Percentiles rank a stretch among this genome's conserved stretches.
Evolutionary conservation across 2,113 vertebrate genomes (phyloP).

Genomic region (Hyperopisus bebe): DNA sequence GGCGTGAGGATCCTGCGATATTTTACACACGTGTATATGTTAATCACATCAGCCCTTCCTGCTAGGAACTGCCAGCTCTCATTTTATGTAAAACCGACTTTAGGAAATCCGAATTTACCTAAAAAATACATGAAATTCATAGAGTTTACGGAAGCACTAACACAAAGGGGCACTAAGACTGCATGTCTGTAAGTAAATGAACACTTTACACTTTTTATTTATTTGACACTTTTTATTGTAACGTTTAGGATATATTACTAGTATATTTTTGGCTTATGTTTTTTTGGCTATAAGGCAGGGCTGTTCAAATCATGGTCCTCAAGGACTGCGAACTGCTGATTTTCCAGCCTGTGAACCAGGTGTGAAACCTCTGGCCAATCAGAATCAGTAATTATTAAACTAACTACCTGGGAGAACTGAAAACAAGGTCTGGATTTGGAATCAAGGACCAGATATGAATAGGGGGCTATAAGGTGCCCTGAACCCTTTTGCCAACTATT

Average conservation of each 20-base stretch:
- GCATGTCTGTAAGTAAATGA: background rate
- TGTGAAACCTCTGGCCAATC: too few relatives aligned
- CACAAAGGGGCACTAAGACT: background rate
- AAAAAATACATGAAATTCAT: background rate
- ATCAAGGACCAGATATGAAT: too few relatives aligned
- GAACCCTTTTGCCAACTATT: background rate
- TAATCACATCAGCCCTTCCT: background rate
- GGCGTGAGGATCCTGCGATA: background rate
- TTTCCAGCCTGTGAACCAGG: too few relatives aligned
- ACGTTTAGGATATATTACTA: background rate
- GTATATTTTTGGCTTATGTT: background rate
- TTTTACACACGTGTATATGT: background rate
- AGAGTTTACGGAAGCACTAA: background rate
- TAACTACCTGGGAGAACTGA: too few relatives aligned
- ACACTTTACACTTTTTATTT: background rate
- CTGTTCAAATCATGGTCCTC: too few relatives aligned
- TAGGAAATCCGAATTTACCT: background rate
- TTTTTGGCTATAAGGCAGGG: background rate
- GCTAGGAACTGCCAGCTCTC: background rate
- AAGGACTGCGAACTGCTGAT: too few relatives aligned
- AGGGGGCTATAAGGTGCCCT: background rate
- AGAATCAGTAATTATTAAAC: too few relatives aligned
- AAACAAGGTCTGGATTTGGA: too few relatives aligned
- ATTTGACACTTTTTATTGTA: background rate
- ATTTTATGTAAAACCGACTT: background rate